phyloP scores from a whole-genome alignment of 2,113 vertebrate genomes.

The Drymodes brunneopygia region DNA sequence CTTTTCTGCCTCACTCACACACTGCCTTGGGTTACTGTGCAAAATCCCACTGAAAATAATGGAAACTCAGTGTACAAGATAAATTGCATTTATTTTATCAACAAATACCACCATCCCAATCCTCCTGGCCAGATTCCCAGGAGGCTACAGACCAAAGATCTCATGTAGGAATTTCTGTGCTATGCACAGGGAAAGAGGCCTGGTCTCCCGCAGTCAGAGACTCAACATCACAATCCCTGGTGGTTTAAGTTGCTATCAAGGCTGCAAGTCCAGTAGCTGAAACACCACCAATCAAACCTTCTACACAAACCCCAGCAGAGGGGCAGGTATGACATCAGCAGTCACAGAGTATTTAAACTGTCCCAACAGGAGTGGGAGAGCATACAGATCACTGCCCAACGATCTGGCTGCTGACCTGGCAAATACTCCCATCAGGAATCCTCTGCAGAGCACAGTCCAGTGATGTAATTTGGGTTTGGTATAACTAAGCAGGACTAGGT shows the following conservation, averaged over 20 bases:
- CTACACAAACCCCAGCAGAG: neutral
- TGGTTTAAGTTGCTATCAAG: neutral
- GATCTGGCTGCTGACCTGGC: neutral
- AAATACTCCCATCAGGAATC: neutral
- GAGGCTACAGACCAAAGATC: neutral
- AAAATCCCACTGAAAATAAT: neutral
- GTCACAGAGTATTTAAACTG: neutral
- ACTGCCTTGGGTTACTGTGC: neutral
- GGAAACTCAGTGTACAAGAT: neutral
- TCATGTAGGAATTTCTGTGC: neutral
- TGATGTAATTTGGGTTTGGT: neutral
- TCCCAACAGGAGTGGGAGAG: neutral
- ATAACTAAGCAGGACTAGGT: neutral
- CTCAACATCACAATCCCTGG: fast-evolving
- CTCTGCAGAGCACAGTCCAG: neutral
- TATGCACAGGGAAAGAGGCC: neutral
- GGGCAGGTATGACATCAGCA: neutral
- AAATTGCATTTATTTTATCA: neutral
- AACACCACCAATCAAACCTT: neutral
- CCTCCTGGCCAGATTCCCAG: neutral
- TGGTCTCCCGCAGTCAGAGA: fast-evolving
- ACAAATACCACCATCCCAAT: neutral
- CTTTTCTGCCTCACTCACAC: neutral
- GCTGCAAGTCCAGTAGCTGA: neutral
- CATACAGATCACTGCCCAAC: fast-evolving